Conservation (phyloP, 2,797 vertebrate genomes). For the Chelidonichthys spinosus region DNA sequence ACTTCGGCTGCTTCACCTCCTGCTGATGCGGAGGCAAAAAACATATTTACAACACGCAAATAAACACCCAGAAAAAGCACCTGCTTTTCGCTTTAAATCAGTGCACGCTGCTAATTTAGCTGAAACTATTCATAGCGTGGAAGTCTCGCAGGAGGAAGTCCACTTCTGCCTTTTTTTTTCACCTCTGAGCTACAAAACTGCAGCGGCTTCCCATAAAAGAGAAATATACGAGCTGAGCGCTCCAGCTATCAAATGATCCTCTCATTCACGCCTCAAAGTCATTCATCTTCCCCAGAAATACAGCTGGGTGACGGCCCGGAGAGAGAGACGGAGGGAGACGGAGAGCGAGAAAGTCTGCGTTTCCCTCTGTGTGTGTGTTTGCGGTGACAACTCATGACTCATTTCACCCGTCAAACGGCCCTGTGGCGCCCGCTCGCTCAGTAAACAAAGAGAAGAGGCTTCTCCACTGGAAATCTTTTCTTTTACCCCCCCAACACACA, state of each 20-base stretch:
- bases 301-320: conserved; percentile 54
- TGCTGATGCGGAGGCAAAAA: conserved; percentile 24
- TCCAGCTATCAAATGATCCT: conserved; percentile 67
- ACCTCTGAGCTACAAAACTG: conserved; percentile 57
- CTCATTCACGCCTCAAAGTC: conserved; percentile 72
- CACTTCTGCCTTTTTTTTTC: conserved; percentile 51
- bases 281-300: conserved; percentile 74
- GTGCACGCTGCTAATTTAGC: conserved; percentile 60
- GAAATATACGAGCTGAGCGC: conserved; percentile 66
- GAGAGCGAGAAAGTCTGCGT: conserved; percentile 1
- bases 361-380: conserved; percentile 36
- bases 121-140: conserved; percentile 67
- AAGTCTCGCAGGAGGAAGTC: conserved; percentile 73
- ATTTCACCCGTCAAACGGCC: conserved; percentile 72
- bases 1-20: conserved; percentile 15
- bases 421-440: conserved; percentile 64
- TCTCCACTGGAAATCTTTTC: conserved; percentile 9
- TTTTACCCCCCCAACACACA: no score
- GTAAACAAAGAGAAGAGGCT: conserved; percentile 71
- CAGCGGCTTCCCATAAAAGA: conserved; percentile 61
- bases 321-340: neutral
- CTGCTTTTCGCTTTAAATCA: conserved; percentile 49
- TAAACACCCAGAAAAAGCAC: conserved; percentile 20
- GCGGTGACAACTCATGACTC: conserved; percentile 75
- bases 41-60: conserved; percentile 5